Evolutionary conservation across 2,797 vertebrate genomes (phyloP), one percentile per base, ranked within the genome.

Genomic region (Garrulus glandarius): DNA sequence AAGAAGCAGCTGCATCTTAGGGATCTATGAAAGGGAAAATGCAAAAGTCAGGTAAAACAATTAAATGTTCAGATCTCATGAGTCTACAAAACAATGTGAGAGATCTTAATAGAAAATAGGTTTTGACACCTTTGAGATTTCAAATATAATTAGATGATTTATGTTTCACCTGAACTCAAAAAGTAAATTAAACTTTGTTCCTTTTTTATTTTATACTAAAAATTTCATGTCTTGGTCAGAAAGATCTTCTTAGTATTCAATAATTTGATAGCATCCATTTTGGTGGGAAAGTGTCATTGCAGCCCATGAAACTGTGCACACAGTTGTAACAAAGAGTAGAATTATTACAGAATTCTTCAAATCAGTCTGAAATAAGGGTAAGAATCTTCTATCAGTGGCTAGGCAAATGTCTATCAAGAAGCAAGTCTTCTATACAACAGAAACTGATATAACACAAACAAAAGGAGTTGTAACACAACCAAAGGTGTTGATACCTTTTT

Each of bases 211-310:
- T 85, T 47, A 49, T 37, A 22, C 8, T 26, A 70, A 80, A 24
- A 92, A 52, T 83, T 80, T 70, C n/a, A 22, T 21, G 7, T 30
- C 30, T 81, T 56, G 7, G 21, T 39, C 18, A 64, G 41, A 75
- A 77, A 77, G 9, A 15, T 30, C 29, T 43, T 43, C 15, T 30
- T 49, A 37, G 3, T 30, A 19, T 63, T 80, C 37, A 9, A 50
- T 53, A 70, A 39, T 23, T 56, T 47, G 17, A 37, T 76, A 61
- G 19, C 4, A 46, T 9, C 15, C 5, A 5, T 32, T 63, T 77
- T 34, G 5, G 5, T 36, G 20, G 13, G 61, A 55, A 15, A 46
- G 11, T 39, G 15, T n/a, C 0, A 1, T 82, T 55, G 16, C 1
- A 26, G 8, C 55, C 29, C 16, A 22, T 63, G 36, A 67, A 84